Conservation (phyloP, 2,797 vertebrate genomes). For the Limnodromus scolopaceus region DNA sequence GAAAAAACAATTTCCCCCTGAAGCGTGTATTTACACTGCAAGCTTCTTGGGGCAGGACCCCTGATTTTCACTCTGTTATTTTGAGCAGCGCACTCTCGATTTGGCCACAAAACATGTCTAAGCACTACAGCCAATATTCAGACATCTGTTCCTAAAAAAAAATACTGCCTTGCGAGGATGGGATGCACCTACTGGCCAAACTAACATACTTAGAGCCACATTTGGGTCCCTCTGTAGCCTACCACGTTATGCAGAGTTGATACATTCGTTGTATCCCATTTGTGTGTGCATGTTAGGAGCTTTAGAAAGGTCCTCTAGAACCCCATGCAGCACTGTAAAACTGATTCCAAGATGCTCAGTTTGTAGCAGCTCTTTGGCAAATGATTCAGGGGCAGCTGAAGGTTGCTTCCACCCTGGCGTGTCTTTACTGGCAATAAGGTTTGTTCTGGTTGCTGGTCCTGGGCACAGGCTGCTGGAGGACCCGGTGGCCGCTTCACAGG, state of each 20-base stretch:
- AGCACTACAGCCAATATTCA: background rate
- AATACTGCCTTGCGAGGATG: background rate
- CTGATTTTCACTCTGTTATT: background rate
- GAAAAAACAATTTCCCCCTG: background rate
- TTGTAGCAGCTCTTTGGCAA: background rate
- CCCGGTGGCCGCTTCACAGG: fast-evolving
- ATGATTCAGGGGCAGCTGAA: background rate
- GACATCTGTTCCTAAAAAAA: background rate
- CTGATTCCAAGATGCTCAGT: background rate
- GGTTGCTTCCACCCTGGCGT: too few species aligned
- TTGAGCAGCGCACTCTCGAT: background rate
- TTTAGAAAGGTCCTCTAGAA: too few species aligned
- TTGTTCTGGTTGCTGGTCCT: background rate
- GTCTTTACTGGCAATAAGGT: background rate
- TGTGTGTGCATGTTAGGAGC: too few species aligned
- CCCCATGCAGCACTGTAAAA: background rate
- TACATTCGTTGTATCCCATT: too few species aligned
- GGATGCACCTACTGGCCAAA: background rate
- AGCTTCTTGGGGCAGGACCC: background rate
- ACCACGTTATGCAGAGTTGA: too few species aligned
- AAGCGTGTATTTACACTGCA: background rate
- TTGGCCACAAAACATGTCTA: background rate
- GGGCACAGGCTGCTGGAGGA: background rate
- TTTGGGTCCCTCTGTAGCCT: too few species aligned
- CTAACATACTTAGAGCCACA: too few species aligned